Conservation (phyloP, 2,797 vertebrate species). For the Aselliscus stoliczkanus region DNA sequence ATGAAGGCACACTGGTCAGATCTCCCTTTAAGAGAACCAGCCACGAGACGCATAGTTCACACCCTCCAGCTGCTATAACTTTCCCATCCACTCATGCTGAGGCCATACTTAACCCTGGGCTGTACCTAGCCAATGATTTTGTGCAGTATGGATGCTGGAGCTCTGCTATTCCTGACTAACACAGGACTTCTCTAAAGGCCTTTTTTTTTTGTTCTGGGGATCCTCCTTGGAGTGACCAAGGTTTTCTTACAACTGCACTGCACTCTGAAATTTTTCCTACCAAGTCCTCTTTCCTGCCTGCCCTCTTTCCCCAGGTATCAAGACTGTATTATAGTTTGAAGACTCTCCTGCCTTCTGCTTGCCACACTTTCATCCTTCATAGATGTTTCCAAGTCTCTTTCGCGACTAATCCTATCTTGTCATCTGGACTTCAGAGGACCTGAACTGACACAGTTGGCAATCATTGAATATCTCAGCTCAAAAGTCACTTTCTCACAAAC, state of each 20-base stretch:
- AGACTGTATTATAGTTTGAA: background rate
- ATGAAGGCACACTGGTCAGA: background rate
- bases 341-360: background rate
- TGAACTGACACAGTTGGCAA: background rate
- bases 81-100: background rate
- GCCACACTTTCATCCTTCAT: background rate
- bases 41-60: background rate
- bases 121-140: background rate
- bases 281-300: background rate
- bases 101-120: background rate
- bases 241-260: background rate
- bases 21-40: background rate
- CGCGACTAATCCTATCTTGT: background rate
- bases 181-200: background rate
- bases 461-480: background rate
- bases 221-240: background rate
- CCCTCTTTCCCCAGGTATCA: background rate
- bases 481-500: background rate
- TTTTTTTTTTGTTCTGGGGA: background rate
- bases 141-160: background rate
- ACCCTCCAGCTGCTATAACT: background rate
- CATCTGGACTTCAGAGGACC: background rate
- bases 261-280: background rate
- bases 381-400: background rate
- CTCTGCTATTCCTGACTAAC: background rate